A percentile compares a stretch with the other conserved stretches of the same genome.
Evolutionary conservation across 1,140 invertebrate species (phyloP).

Genomic region (Lucilia sericata): DNA sequence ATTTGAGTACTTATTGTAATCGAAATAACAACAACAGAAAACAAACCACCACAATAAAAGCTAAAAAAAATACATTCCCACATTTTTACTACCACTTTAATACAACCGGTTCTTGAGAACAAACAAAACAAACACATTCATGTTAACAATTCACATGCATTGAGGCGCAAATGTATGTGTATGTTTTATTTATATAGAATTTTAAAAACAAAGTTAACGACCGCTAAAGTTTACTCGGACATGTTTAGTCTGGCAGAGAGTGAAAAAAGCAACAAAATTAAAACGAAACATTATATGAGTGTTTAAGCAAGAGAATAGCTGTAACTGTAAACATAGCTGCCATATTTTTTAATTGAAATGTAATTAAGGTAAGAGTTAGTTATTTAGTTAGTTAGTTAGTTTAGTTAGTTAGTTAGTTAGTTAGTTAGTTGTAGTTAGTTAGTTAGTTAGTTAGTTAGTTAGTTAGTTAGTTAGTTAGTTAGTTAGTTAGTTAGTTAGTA

Average conservation of each 20-base stretch:
- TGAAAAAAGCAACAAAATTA: neutral
- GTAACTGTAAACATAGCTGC: neutral
- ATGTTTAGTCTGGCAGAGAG: neutral
- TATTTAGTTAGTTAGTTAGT: too few species aligned
- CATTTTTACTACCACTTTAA: slow-evolving; percentile 17
- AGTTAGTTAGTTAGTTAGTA: too few species aligned
- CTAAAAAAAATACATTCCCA: slow-evolving; percentile 3
- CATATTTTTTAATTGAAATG: too few species aligned
- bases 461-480: too few species aligned
- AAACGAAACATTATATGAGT: too few species aligned
- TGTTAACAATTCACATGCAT: neutral
- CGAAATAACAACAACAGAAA: too few species aligned
- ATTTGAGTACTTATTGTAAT: neutral
- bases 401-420: too few species aligned
- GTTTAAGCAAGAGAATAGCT: neutral
- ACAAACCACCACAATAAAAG: neutral
- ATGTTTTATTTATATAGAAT: neutral
- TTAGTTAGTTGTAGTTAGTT: too few species aligned
- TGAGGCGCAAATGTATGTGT: neutral
- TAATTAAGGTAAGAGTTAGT: too few species aligned
- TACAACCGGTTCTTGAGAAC: slow-evolving; percentile 15
- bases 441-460: too few species aligned
- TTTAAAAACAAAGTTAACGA: slow-evolving; percentile 14
- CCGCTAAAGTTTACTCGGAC: neutral
- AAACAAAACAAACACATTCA: neutral